Percentiles rank a stretch among this genome's conserved stretches.
Conservation (phyloP, 2,797 vertebrate genomes). For the Schizothorax lantsangensis region DNA sequence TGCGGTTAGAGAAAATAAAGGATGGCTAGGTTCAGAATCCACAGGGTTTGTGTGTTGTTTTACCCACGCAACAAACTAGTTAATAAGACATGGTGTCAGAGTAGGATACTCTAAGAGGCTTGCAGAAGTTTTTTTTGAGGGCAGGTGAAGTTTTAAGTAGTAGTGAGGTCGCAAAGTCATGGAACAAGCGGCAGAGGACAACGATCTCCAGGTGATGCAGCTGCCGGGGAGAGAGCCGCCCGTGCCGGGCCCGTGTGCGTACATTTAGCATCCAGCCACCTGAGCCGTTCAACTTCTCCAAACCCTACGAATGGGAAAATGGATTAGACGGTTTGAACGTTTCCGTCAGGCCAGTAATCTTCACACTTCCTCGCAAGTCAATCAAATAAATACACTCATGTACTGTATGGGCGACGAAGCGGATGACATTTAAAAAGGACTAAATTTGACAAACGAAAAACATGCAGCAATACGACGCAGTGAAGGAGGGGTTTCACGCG, state of each 20-base stretch:
- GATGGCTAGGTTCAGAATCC: too few species aligned
- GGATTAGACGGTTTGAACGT: not conserved
- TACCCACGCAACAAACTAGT: too few species aligned
- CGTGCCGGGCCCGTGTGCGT: not conserved
- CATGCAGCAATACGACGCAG: not conserved
- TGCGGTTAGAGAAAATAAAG: too few species aligned
- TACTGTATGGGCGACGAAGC: constrained; percentile 50
- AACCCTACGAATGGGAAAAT: constrained; percentile 25
- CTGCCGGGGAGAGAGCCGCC: not conserved
- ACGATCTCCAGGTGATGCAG: not conserved
- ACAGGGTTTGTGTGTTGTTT: too few species aligned
- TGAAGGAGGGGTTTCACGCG: not conserved
- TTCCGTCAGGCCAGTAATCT: constrained; percentile 37
- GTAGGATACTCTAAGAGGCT: not conserved
- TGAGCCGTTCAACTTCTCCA: constrained; percentile 36
- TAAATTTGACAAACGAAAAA: constrained; percentile 12
- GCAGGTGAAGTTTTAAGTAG: not conserved
- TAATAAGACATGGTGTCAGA: not conserved
- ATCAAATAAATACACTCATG: constrained; percentile 50
- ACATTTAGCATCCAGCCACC: constrained; percentile 36
- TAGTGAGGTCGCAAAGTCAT: not conserved
- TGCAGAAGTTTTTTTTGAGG: not conserved
- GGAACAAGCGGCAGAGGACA: not conserved
- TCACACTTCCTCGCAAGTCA: not conserved
- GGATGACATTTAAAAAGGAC: constrained; percentile 13